Percentiles rank a stretch among this genome's conserved stretches.
Evolutionary conservation across 2,113 vertebrate genomes (phyloP).

Genomic region (Cervus canadensis): DNA sequence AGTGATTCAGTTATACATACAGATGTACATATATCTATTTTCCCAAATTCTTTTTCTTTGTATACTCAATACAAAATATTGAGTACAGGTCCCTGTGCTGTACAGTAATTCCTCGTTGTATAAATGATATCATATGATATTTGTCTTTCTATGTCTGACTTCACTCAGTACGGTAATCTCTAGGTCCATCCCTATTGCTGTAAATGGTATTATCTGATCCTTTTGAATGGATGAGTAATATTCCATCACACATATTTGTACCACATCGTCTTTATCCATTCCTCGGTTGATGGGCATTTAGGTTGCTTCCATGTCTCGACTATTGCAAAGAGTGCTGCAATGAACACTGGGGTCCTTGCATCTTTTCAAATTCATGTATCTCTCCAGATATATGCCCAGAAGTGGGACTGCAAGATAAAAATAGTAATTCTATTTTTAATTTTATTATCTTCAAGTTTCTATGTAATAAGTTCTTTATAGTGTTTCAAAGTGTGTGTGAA

Average conservation of each 20-base stretch:
- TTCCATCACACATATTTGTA: neutral
- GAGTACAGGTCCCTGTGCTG: neutral
- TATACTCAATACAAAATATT: neutral
- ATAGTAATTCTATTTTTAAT: neutral
- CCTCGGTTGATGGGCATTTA: accelerated
- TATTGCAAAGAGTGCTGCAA: neutral
- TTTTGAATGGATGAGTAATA: neutral
- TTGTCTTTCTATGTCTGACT: neutral
- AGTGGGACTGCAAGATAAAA: neutral
- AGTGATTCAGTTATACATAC: neutral
- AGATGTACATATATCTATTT: neutral
- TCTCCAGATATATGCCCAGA: neutral
- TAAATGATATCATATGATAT: neutral
- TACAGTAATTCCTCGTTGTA: neutral
- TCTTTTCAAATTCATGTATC: neutral
- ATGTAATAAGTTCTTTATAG: neutral
- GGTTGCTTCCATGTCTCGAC: neutral
- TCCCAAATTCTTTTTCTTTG: neutral
- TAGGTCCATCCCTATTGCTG: neutral
- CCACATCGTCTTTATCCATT: neutral
- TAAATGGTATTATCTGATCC: neutral
- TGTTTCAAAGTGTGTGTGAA: neutral
- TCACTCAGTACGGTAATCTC: neutral
- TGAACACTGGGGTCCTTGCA: neutral
- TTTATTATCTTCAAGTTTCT: neutral